A percentile compares a stretch with the other conserved stretches of the same genome.
These are phyloP conservation scores for Drosophila affinis DNA, from an alignment of 2,888 invertebrate genomes.

Conservation along the genomic window DNA sequence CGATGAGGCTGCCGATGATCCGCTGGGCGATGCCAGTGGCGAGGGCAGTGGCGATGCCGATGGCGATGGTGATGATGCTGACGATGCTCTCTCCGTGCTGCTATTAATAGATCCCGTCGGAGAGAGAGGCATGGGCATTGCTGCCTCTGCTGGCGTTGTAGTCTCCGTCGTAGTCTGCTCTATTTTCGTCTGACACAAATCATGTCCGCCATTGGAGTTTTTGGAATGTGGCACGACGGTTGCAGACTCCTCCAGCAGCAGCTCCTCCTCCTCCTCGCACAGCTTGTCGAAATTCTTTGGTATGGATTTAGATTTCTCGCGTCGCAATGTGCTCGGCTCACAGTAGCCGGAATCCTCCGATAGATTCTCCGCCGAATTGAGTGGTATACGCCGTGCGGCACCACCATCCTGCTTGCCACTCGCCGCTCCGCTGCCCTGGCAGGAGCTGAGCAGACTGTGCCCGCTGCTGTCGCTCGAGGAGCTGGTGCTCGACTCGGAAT, in stretches of 20 bases:
- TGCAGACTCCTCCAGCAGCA: slow-evolving; percentile 25
- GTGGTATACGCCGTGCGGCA: slow-evolving; percentile 75
- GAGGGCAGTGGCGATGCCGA: slow-evolving; percentile 59
- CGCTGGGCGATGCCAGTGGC: slow-evolving; percentile 64
- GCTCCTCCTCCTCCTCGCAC: slow-evolving; percentile 82
- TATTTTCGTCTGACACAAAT: slow-evolving; percentile 80
- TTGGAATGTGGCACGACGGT: slow-evolving; percentile 65
- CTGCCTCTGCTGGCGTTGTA: slow-evolving; percentile 27
- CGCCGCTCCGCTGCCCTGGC: slow-evolving; percentile 44
- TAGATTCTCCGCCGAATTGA: slow-evolving; percentile 90
- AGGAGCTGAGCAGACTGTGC: slow-evolving; percentile 65
- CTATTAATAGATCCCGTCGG: slow-evolving; percentile 28
- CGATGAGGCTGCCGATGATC: slow-evolving; percentile 60
- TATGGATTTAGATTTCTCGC: slow-evolving; percentile 84
- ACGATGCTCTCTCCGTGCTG: not conserved
- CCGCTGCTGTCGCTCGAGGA: slow-evolving; percentile 67
- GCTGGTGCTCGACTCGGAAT: slow-evolving; percentile 71
- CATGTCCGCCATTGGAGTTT: slow-evolving; percentile 65
- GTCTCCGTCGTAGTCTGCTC: slow-evolving; percentile 47
- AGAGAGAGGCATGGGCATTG: slow-evolving; percentile 47
- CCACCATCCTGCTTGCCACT: slow-evolving; percentile 32
- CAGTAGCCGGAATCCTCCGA: slow-evolving; percentile 92
- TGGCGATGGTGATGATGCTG: slow-evolving; percentile 36
- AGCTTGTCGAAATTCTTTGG: slow-evolving; percentile 84
- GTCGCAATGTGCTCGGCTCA: slow-evolving; percentile 84